Conservation (phyloP, 2,888 invertebrate genomes). For the Icerya purchasi region DNA sequence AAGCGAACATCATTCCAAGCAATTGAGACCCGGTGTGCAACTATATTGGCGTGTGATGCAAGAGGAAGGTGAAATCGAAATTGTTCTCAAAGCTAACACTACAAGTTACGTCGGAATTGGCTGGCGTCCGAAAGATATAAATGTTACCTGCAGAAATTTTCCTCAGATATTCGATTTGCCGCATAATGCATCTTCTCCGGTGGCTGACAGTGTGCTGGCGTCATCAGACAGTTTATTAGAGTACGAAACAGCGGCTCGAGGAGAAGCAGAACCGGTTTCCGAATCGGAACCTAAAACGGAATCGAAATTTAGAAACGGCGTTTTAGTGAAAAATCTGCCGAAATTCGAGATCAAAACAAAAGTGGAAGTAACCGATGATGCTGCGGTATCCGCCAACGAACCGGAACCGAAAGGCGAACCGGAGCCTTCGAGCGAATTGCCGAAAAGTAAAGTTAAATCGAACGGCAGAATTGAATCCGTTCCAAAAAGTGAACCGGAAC, state of each 20-base stretch:
- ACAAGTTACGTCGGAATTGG: slow-evolving; percentile 74
- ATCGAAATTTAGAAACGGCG: slow-evolving; percentile 30
- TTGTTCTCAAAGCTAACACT: slow-evolving; percentile 68
- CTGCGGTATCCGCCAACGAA: slow-evolving; percentile 19
- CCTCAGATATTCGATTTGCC: slow-evolving; percentile 27
- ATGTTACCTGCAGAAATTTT: slow-evolving; percentile 56
- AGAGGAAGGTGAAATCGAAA: slow-evolving; percentile 66
- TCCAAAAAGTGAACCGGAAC: slow-evolving; percentile 22
- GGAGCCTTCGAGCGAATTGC: slow-evolving; percentile 17
- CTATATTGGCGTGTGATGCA: slow-evolving; percentile 69
- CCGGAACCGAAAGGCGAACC: slow-evolving; percentile 31
- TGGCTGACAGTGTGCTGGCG: not conserved
- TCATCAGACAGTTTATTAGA: not conserved
- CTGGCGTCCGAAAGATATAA: slow-evolving; percentile 65
- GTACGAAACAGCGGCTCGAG: not conserved
- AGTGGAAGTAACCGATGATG: not conserved
- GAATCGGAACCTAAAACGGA: slow-evolving; percentile 20
- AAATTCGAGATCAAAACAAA: slow-evolving; percentile 1
- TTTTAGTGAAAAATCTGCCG: slow-evolving; percentile 20
- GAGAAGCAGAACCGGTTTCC: slow-evolving; percentile 16
- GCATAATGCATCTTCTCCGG: not conserved
- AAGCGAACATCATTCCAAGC: slow-evolving; percentile 42
- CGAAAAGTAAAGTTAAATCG: not conserved
- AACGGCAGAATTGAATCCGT: not conserved
- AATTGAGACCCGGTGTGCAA: slow-evolving; percentile 49